These are phyloP conservation scores for Oreochromis spilurus DNA, from an alignment of 2,113 vertebrate genomes.

Conservation along the genomic window DNA sequence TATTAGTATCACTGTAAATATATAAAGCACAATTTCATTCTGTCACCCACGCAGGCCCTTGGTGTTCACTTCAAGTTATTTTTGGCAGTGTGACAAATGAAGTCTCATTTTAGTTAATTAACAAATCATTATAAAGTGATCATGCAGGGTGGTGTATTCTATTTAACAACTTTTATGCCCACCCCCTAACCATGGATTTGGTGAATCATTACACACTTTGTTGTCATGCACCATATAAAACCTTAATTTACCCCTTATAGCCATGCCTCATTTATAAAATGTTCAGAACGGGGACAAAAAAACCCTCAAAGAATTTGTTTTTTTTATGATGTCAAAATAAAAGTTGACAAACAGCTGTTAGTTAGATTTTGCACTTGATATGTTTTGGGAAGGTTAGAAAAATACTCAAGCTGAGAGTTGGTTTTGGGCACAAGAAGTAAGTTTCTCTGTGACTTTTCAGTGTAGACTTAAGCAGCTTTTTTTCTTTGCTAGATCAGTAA, in stretches of 20 bases:
- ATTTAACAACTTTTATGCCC: not conserved
- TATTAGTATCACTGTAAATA: not conserved
- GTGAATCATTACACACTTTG: not conserved
- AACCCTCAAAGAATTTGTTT: not conserved
- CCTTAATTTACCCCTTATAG: not conserved
- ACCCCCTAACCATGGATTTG: not conserved
- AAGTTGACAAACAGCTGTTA: not conserved
- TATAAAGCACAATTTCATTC: not conserved
- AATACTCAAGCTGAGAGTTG: not conserved
- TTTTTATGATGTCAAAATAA: not conserved
- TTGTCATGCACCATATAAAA: not conserved
- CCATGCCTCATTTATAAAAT: not conserved
- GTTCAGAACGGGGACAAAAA: not conserved
- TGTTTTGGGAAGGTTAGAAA: not conserved
- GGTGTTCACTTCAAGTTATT: not conserved
- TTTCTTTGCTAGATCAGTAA: slow-evolving; percentile 12
- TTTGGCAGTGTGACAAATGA: not conserved
- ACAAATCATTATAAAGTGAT: not conserved
- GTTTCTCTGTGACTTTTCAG: not conserved
- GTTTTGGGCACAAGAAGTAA: not conserved
- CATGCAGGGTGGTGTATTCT: not conserved
- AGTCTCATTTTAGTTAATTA: not conserved
- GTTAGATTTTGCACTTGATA: not conserved
- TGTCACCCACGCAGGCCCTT: not conserved
- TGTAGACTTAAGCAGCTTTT: not conserved